Conservation (phyloP, 2,113 vertebrate species). For the Ranitomeya imitator region DNA sequence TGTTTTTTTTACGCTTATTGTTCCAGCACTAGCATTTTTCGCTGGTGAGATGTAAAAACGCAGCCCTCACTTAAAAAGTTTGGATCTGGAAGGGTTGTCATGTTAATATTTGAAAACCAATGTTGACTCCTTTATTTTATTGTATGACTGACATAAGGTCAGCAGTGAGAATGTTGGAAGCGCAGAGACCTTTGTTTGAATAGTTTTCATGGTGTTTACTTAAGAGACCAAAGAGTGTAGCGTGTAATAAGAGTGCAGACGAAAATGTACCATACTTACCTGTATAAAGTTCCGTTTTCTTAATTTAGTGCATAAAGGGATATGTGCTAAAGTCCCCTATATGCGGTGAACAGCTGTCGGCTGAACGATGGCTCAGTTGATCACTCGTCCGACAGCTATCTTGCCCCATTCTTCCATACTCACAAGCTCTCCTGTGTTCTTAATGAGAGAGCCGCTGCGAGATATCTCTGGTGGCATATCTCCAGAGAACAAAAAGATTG, state of each 20-base stretch:
- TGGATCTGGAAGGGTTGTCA: neutral
- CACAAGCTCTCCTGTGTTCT: too few relatives aligned
- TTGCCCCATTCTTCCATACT: too few relatives aligned
- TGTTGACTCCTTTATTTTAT: constrained; percentile 1
- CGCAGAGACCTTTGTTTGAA: constrained; percentile 13
- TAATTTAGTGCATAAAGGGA: too few relatives aligned
- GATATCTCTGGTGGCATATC: too few relatives aligned
- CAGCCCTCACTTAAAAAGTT: neutral
- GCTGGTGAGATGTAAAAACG: neutral
- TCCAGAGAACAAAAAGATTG: too few relatives aligned
- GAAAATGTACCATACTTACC: neutral
- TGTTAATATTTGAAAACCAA: constrained; percentile 1
- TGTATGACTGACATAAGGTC: constrained; percentile 12
- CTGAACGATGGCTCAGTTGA: too few relatives aligned
- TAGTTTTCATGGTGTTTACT: constrained; percentile 20
- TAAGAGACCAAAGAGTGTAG: neutral
- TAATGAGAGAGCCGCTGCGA: too few relatives aligned
- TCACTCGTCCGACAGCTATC: too few relatives aligned
- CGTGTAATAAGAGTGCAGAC: neutral
- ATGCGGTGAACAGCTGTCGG: too few relatives aligned
- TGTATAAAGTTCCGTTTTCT: too few relatives aligned
- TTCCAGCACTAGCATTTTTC: neutral
- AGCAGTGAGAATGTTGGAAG: neutral
- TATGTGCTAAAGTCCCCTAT: too few relatives aligned
- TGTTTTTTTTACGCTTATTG: neutral